Percentiles rank a stretch among this genome's conserved stretches.
These are phyloP conservation scores for Aplochiton taeniatus DNA, from an alignment of 2,797 vertebrate genomes.

Conservation along the genomic window DNA sequence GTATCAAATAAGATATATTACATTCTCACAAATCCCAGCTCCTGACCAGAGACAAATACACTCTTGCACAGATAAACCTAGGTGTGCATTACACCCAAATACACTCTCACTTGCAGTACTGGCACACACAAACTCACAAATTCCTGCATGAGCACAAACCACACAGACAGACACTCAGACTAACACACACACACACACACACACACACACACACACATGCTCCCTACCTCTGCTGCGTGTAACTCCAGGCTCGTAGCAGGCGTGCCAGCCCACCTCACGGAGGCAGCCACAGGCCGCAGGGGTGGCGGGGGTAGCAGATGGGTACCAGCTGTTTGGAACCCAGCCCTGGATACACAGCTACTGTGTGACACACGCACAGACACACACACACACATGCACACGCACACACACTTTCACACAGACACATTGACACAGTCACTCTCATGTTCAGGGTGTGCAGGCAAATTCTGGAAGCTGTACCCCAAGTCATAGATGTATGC, in stretches of 20 bases:
- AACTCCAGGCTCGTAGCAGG: background rate
- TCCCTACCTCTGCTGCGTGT: background rate
- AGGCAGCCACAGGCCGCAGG: conserved; percentile 68
- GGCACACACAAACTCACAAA: background rate
- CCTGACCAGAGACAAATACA: conserved; percentile 10
- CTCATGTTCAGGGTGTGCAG: background rate
- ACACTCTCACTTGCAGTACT: background rate
- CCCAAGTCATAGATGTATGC: background rate
- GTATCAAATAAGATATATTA: conserved; percentile 46
- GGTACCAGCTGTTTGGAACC: conserved; percentile 77
- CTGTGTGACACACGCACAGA: conserved; percentile 28
- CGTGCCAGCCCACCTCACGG: conserved; percentile 71
- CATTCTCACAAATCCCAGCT: conserved; percentile 36
- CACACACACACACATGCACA: background rate
- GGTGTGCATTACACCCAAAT: conserved; percentile 14
- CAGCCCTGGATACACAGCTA: conserved; percentile 69
- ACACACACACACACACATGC: background rate
- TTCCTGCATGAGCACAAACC: background rate
- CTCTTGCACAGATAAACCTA: conserved; percentile 6
- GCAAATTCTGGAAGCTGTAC: background rate
- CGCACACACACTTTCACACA: background rate
- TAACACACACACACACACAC: background rate
- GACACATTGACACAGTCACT: background rate
- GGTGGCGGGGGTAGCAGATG: conserved; percentile 72
- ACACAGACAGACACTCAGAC: background rate